Conservation (phyloP, 2,797 vertebrate genomes). For the Spinus olivaceus region DNA sequence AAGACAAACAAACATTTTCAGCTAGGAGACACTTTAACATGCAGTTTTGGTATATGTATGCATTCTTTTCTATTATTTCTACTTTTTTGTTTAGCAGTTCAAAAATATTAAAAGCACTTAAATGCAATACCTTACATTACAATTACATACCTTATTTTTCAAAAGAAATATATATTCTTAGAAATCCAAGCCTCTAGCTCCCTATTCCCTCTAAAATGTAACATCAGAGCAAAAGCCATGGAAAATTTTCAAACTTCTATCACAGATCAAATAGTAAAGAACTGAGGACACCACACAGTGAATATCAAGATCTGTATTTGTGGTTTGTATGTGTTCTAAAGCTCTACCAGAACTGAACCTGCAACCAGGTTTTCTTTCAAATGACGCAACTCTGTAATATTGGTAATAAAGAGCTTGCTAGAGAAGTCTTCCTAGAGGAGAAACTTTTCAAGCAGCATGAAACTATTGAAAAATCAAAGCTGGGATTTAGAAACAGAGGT, state of each 20-base stretch:
- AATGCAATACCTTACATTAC: background rate
- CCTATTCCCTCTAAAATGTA: background rate
- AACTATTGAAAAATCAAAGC: background rate
- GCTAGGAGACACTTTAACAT: background rate
- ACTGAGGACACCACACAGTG: background rate
- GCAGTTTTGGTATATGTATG: background rate
- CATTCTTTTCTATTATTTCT: background rate
- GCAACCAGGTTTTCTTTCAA: background rate
- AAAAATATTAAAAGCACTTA: background rate
- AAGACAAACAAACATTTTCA: slow-evolving; percentile 16
- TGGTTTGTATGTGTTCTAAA: background rate
- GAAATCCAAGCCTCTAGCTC: background rate
- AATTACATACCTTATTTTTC: background rate
- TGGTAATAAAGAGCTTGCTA: background rate
- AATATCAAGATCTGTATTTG: background rate
- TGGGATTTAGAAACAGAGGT: background rate
- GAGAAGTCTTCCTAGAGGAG: background rate
- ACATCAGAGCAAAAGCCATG: background rate
- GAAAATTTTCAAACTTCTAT: background rate
- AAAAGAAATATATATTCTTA: background rate
- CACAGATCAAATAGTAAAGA: background rate
- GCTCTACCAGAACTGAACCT: background rate
- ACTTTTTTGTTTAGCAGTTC: background rate
- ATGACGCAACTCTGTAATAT: background rate
- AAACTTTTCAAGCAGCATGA: background rate